phyloP scores from a whole-genome alignment of 1,140 invertebrate species.

The Drosophila pectinifera region DNA sequence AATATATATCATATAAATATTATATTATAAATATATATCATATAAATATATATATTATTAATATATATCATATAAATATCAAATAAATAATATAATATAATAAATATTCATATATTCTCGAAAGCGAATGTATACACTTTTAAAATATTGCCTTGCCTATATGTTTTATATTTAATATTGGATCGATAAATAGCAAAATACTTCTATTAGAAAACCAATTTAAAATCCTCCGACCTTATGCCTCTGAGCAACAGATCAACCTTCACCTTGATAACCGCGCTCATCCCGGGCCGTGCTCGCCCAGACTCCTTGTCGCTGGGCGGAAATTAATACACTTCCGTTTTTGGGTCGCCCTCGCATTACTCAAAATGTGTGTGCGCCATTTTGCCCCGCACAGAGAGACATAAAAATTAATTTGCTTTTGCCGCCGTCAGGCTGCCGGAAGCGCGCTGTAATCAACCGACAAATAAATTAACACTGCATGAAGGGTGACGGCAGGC shows the following conservation, averaged over 20 bases:
- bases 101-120: no score
- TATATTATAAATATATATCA: no score
- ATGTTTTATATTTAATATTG: no score
- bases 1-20: no score
- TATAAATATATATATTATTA: no score
- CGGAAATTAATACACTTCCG: slow-evolving; percentile 81
- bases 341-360: slow-evolving; percentile 60
- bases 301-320: slow-evolving; percentile 29
- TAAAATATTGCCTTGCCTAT: no score
- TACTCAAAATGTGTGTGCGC: slow-evolving; percentile 69
- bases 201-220: no score
- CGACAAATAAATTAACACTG: slow-evolving; percentile 81
- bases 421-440: slow-evolving; percentile 70
- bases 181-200: no score
- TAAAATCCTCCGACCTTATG: background rate
- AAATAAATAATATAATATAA: no score
- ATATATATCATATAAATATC: no score
- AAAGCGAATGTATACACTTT: no score
- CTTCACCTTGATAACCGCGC: slow-evolving; percentile 22
- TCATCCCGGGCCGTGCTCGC: slow-evolving; percentile 1
- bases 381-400: slow-evolving; percentile 40
- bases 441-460: slow-evolving; percentile 78
- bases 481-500: slow-evolving; percentile 14
- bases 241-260: slow-evolving; percentile 1
- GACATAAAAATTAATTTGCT: slow-evolving; percentile 82